These are phyloP conservation scores for Paramormyrops kingsleyae DNA, from an alignment of 2,113 vertebrate species.

Conservation along the genomic window DNA sequence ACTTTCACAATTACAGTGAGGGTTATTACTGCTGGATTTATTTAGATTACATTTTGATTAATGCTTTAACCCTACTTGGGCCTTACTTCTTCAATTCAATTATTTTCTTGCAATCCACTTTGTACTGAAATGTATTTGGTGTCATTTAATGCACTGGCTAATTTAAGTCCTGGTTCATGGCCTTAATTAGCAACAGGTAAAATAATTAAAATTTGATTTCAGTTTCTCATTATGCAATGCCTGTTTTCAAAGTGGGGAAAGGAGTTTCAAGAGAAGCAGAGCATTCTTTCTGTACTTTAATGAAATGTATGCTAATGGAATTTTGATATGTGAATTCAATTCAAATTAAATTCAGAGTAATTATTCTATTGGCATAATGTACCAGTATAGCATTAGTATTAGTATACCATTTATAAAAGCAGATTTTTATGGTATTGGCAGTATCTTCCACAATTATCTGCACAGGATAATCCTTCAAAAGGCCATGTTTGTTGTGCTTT, in stretches of 20 bases:
- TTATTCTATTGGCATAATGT: background rate
- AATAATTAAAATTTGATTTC: background rate
- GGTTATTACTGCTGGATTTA: background rate
- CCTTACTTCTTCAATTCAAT: background rate
- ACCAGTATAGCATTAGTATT: background rate
- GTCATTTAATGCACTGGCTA: background rate
- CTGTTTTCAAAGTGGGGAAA: background rate
- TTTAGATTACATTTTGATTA: conserved; percentile 10
- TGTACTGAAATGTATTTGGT: background rate
- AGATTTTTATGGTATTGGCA: background rate
- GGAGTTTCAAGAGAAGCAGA: background rate
- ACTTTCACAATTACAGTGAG: background rate
- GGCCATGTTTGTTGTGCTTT: background rate
- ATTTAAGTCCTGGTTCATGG: background rate
- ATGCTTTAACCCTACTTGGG: background rate
- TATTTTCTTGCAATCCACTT: background rate
- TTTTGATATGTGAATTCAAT: background rate
- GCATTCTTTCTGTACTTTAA: background rate
- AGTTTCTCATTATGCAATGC: background rate
- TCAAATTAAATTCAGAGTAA: background rate
- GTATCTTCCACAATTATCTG: background rate
- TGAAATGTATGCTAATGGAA: background rate
- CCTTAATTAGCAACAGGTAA: background rate
- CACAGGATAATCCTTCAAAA: background rate
- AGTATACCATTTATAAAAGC: background rate